These are phyloP conservation scores for Zaprionus inermis DNA, from an alignment of 1,140 invertebrate species.

Conservation along the genomic window DNA sequence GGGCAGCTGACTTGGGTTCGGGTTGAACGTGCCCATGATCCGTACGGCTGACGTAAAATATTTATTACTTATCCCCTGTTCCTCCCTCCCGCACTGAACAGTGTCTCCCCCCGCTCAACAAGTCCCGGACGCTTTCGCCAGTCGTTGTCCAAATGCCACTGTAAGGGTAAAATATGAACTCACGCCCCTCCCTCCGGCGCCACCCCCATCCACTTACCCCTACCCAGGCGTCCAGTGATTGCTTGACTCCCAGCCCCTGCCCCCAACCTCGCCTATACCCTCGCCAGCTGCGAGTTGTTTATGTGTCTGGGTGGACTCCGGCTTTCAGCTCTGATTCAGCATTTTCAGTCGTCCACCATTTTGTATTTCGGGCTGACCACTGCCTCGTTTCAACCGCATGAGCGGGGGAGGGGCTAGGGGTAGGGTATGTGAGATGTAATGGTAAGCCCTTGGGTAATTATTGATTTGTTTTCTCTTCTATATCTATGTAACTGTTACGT, in stretches of 20 bases:
- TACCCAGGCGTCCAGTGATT: constrained; percentile 49
- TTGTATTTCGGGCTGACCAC: constrained; percentile 46
- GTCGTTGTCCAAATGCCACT: constrained; percentile 24
- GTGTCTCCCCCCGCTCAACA: constrained; percentile 7
- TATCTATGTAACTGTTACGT: no score
- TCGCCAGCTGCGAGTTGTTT: constrained; percentile 47
- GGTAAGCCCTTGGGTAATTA: constrained; percentile 41
- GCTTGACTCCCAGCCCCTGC: constrained; percentile 26
- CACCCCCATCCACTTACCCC: no score
- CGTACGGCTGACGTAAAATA: constrained; percentile 61
- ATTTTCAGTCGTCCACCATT: constrained; percentile 43
- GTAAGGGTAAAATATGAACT: constrained; percentile 64
- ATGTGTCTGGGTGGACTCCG: constrained; percentile 58
- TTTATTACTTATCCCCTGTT: constrained; percentile 70
- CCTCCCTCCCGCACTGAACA: neutral
- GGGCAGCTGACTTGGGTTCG: constrained; percentile 9
- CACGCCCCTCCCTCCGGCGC: neutral
- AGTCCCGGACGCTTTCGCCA: constrained; percentile 27
- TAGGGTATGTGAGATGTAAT: neutral
- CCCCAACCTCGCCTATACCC: no score
- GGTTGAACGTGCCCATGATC: constrained; percentile 45
- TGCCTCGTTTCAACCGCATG: constrained; percentile 4
- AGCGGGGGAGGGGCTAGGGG: neutral
- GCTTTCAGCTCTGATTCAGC: constrained; percentile 25
- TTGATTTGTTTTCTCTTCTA: constrained; percentile 27